Base-by-base conservation (phyloP, 2,113 vertebrate genomes). In the Monopterus albus region DNA sequence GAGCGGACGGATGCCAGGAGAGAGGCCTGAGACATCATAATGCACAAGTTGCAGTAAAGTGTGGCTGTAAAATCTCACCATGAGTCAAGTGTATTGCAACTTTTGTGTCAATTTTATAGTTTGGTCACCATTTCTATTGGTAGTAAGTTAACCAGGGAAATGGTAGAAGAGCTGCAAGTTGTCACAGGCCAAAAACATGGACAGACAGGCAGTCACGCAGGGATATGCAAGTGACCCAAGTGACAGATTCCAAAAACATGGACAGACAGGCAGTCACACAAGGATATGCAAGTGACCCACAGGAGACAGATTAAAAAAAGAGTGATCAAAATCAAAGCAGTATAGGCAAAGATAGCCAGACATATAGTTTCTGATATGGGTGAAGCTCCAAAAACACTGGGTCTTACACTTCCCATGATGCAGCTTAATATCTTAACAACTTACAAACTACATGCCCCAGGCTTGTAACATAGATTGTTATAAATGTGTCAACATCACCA, bases 1-100 rank as follows among this genome's bases (percentile, higher is more conserved):
- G 51, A 68, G 75, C 67, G 70, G 74, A 82, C 64, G 36, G 49
- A 59, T 69, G 79, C 80, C 72, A 85, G 77, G 51, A 67, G 69
- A 76, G 75, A 69, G 61, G 68, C 79, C 65, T 60, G 79, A 38
- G 51, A 50, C 26, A 3, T 20, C 53, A 59, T 23, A 18, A 18
- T 0, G 9, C 25, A 61, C n/a, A 56, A 53, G 39, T 8, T 26
- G 53, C 53, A 58, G 39, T 6, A 20, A 35, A 63, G 14, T 13
- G n/a, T 46, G 45, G 42, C 57, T 52, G 21, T 12, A 43, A 57
- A 76, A 77, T 40, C n/a, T 26, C 29, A 25, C 46, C 17, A 40
- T 20, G 21, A 14, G 35, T 33, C 11, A 7, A 25, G 31, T 61
- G 20, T 52, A 13, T 9, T 7, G 8, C 3, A 43, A 23, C 18